Percentiles rank a stretch among this genome's conserved stretches.
Evolutionary conservation across 2,888 invertebrate genomes (phyloP).

Genomic region (Lepidocyrtoides sp.): DNA sequence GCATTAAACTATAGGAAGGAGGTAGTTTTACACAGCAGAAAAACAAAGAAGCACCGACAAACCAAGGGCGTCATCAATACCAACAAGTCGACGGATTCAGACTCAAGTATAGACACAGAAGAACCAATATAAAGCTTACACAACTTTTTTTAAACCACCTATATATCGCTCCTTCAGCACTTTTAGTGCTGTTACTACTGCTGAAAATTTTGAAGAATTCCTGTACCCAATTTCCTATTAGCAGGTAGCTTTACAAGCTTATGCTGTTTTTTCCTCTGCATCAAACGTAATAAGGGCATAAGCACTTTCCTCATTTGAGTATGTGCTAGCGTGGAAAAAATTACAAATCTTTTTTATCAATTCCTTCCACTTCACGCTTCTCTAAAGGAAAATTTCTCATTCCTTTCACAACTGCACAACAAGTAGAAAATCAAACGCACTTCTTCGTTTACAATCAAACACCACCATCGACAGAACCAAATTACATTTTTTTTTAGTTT

Average conservation of each 20-base stretch:
- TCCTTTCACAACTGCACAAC: constrained; percentile 40
- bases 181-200: not conserved
- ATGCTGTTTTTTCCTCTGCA: not conserved
- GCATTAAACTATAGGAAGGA: not conserved
- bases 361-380: not conserved
- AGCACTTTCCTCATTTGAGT: constrained; percentile 35
- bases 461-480: constrained; percentile 33
- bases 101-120: not conserved
- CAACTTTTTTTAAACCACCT: not conserved
- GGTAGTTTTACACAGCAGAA: not conserved
- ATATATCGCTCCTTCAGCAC: not conserved
- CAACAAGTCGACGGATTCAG: not conserved
- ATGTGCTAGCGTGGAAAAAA: constrained; percentile 48
- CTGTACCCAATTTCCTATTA: not conserved
- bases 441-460: constrained; percentile 48
- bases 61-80: not conserved
- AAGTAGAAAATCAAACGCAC: constrained; percentile 52
- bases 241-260: not conserved
- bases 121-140: not conserved
- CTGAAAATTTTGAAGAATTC: not conserved
- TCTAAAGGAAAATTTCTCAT: constrained; percentile 29
- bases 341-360: constrained; percentile 54
- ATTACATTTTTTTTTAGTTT: constrained; percentile 39
- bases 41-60: not conserved
- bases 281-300: not conserved